These are phyloP conservation scores for Drosophila tropicalis DNA, from an alignment of 1,140 invertebrate genomes.

Conservation along the genomic window DNA sequence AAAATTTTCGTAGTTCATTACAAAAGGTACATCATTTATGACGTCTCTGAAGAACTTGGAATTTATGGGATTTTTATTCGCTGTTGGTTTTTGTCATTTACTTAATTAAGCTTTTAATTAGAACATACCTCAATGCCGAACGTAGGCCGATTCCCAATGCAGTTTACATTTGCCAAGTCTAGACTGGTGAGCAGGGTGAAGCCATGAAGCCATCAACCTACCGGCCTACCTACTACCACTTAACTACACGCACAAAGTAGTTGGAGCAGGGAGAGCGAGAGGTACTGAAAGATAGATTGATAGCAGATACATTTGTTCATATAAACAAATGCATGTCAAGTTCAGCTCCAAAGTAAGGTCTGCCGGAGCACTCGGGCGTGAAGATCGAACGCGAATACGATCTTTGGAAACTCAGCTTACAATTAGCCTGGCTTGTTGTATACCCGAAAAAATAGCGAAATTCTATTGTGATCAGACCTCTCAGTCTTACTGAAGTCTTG, in stretches of 20 bases:
- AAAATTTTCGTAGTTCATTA: background rate
- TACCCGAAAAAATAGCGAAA: background rate
- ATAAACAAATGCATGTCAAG: constrained; percentile 69
- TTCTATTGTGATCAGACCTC: constrained; percentile 25
- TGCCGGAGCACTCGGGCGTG: constrained; percentile 64
- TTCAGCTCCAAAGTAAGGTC: constrained; percentile 67
- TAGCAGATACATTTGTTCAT: background rate
- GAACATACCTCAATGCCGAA: constrained; percentile 67
- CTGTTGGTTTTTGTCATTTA: constrained; percentile 30
- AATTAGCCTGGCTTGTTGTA: constrained; percentile 9
- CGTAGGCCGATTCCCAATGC: constrained; percentile 71
- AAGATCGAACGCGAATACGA: constrained; percentile 63
- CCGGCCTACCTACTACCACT: constrained; percentile 38
- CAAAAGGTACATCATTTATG: background rate
- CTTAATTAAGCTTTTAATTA: constrained; percentile 66
- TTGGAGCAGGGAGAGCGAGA: background rate
- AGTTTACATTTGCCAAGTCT: constrained; percentile 62
- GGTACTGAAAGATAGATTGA: background rate
- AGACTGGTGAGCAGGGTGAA: constrained; percentile 19
- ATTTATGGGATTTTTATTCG: constrained; percentile 26
- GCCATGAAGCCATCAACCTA: constrained; percentile 28
- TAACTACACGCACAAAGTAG: constrained; percentile 50
- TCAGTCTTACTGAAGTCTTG: constrained; percentile 23
- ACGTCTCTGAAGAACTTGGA: constrained; percentile 17
- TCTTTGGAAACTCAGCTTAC: constrained; percentile 31